A percentile compares a stretch with the other conserved stretches of the same genome.
Conservation (phyloP, 2,797 vertebrate species). For the Coracias cyanogaster region DNA sequence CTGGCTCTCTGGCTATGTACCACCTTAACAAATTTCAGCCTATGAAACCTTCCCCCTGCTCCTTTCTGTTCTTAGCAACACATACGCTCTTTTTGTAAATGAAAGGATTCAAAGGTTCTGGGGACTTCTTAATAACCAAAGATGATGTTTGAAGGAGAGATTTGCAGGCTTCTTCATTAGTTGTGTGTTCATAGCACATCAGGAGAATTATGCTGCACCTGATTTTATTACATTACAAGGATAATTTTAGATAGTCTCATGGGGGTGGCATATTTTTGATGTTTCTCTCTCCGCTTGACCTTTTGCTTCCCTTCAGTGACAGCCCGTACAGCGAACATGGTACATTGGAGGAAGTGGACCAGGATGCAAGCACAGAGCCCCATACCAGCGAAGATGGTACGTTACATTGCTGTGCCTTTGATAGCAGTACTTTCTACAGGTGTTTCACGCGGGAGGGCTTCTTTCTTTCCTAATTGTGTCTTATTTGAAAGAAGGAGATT, state of each 20-base stretch:
- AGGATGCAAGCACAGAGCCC: constrained; percentile 91
- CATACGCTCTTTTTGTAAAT: not conserved
- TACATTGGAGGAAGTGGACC: constrained; percentile 93
- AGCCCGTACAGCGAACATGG: constrained; percentile 98
- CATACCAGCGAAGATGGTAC: constrained; percentile 98
- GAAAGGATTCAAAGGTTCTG: not conserved
- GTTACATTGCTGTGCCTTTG: constrained; percentile 18
- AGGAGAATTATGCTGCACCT: not conserved
- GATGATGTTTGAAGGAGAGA: not conserved
- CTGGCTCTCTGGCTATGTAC: not conserved
- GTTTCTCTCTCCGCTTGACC: not conserved
- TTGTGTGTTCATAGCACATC: not conserved
- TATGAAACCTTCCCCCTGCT: not conserved
- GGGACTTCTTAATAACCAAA: not conserved
- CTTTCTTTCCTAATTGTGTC: constrained; percentile 1
- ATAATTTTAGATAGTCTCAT: not conserved
- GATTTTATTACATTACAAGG: not conserved
- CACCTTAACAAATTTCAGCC: not conserved
- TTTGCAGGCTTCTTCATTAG: not conserved
- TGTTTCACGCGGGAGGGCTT: not conserved
- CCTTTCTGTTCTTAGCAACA: not conserved
- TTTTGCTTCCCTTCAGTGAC: constrained; percentile 83
- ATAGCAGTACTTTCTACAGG: not conserved
- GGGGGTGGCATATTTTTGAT: not conserved
- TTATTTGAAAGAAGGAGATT: constrained; percentile 12